Conservation (phyloP, 2,797 vertebrate species). For the Girardinus metallicus region DNA sequence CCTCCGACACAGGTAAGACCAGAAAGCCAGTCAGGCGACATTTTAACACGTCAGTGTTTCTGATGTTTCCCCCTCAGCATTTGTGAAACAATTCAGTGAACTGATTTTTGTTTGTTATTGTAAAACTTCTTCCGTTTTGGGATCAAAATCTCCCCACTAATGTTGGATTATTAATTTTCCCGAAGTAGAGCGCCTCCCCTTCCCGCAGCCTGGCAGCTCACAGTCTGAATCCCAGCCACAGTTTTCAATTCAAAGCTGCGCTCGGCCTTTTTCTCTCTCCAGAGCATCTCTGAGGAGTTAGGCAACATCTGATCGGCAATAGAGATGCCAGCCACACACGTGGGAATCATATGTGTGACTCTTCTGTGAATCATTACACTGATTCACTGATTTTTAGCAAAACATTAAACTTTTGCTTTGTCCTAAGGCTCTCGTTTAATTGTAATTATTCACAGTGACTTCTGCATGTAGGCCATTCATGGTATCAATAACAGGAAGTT, state of each 20-base stretch:
- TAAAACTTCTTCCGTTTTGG: background rate
- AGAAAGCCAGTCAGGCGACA: background rate
- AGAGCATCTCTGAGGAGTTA: slow-evolving; percentile 54
- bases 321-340: slow-evolving; percentile 37
- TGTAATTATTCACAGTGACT: slow-evolving; percentile 16
- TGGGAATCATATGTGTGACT: slow-evolving; percentile 20
- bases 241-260: slow-evolving; percentile 30
- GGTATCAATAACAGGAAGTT: background rate
- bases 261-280: slow-evolving; percentile 44
- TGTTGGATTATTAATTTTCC: background rate
- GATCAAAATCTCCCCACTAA: background rate
- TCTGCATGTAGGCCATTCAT: background rate
- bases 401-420: slow-evolving; percentile 10
- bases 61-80: background rate
- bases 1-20: slow-evolving; percentile 88
- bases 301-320: slow-evolving; percentile 52
- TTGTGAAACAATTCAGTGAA: background rate
- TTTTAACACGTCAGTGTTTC: background rate
- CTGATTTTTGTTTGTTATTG: background rate
- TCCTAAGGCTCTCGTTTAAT: slow-evolving; percentile 22
- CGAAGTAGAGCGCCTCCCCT: background rate
- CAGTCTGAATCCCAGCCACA: slow-evolving; percentile 19
- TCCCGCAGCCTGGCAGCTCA: slow-evolving; percentile 14
- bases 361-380: slow-evolving; percentile 24
- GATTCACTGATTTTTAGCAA: slow-evolving; percentile 28